Evolutionary conservation across 2,113 vertebrate genomes (phyloP), one percentile per base, ranked within the genome.

Genomic region (Rafetus swinhoei): DNA sequence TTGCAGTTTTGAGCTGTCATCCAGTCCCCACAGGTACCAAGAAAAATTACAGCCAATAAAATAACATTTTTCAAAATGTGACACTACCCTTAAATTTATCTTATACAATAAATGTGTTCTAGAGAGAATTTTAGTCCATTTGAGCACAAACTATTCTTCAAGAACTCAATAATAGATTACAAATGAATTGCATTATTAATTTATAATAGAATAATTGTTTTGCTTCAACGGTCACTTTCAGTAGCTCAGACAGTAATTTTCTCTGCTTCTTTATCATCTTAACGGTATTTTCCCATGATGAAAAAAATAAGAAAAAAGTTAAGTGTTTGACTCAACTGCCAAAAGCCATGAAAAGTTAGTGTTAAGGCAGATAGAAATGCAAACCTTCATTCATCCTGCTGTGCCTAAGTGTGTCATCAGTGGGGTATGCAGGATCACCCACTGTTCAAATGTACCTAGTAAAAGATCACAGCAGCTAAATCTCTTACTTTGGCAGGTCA

Each of bases 51-150:
- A 97, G 97, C 96, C 98, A 98, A 99, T 99, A 99, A 99, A 99
- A 99, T 98, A 99, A 98, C 98, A 99, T 99, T 99, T 99, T 99
- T 99, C 99, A 99, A 98, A 98, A 97, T 97, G 97, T 98, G 98
- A 98, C 98, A 98, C 98, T 98, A 98, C 98, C 98, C 98, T 99
- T 99, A 99, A 99, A 99, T 99, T 98, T 98, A 98, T 98, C 98
- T 98, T 97, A 97, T 97, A 96, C 98, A 98, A 98, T 98, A 98
- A 98, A 99, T 99, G 98, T 98, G 97, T 98, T 98, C 97, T 97
- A 97, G 98, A 98, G 98, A 98, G 98, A 96, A 98, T 98, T 99
- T 98, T 98, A 98, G 98, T 98, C 98, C 97, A 98, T 98, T 98
- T 98, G 98, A 98, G 98, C 98, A 98, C 97, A 98, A 98, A 98